Evolutionary conservation across 2,113 vertebrate species (phyloP), one percentile per base, ranked within the genome.

Genomic region (Neogobius melanostomus): DNA sequence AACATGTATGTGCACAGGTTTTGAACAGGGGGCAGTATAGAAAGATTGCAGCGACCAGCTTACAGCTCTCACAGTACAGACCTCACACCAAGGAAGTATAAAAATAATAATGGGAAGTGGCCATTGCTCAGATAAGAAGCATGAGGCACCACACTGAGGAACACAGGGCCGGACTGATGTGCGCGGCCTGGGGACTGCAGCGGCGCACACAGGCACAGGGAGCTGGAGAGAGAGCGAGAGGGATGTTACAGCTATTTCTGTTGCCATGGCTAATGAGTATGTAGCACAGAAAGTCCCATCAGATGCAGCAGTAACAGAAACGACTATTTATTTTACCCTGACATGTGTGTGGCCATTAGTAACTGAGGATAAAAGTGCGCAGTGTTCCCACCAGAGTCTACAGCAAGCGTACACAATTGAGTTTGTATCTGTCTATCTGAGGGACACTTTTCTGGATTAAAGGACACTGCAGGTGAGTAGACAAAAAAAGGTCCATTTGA

Each of bases 231-330:
- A 47, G 46, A 1, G 21, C 21, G 21, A 68, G 76, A 14, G 66
- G 78, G 50, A 65, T 61, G 77, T 76, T 76, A 66, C 75, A 68
- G 76, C 74, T 80, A 82, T 85, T 82, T 81, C 71, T 82, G 79
- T 68, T 68, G 66, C 53, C 36, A 56, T 57, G 43, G 65, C 72
- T 86, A 86, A 87, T 85, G 53, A 81, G 74, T 71, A 69, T 51
- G 74, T 66, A 75, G 81, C 72, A 44, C 66, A 47, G 73, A 73
- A 64, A 64, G 54, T 71, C 71, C 74, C 77, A 57, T 51, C 43
- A 64, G 59, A 44, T 10, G 64, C 64, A 43, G 54, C 21, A 45
- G 75, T 73, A 73, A 70, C 15, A 28, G 42, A 54, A 9, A 81
- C 46, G 64, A 50, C 6, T 4, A 28, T 44, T 72, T 11, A 67